Conservation (phyloP, 2,888 invertebrate genomes). For the Netelia fuscicornis region DNA sequence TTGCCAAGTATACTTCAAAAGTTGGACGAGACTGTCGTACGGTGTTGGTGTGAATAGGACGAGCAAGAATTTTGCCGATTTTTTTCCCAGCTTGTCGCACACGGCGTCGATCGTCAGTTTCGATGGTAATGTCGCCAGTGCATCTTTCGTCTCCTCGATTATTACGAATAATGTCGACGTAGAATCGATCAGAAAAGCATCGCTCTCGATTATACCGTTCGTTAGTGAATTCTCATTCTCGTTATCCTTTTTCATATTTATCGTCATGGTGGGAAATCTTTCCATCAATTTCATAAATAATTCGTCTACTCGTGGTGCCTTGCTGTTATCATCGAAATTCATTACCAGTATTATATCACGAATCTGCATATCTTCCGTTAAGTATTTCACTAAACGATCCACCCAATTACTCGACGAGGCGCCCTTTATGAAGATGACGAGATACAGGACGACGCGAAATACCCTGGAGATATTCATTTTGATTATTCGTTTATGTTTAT, state of each 20-base stretch:
- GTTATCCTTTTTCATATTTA: background rate
- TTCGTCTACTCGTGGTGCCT: background rate
- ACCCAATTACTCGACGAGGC: constrained; percentile 12
- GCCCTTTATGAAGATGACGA: background rate
- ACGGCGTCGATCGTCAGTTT: constrained; percentile 37
- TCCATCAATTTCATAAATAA: background rate
- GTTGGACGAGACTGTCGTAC: constrained; percentile 44
- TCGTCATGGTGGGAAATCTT: background rate
- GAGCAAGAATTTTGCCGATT: constrained; percentile 39
- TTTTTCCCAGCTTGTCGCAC: constrained; percentile 6
- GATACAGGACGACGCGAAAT: background rate
- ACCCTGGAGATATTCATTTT: constrained; percentile 26
- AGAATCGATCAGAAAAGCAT: background rate
- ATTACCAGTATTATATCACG: background rate
- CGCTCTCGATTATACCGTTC: background rate
- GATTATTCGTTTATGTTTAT: background rate
- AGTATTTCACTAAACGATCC: constrained; percentile 27
- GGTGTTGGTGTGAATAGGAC: constrained; percentile 27
- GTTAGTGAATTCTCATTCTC: background rate
- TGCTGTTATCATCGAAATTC: background rate
- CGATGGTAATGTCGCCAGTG: background rate
- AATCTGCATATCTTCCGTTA: background rate
- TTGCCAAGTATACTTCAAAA: constrained; percentile 62
- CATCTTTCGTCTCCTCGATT: background rate
- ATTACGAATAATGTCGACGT: constrained; percentile 38